phyloP scores from a whole-genome alignment of 2,888 invertebrate genomes.

The Blastobasis lacticolella region DNA sequence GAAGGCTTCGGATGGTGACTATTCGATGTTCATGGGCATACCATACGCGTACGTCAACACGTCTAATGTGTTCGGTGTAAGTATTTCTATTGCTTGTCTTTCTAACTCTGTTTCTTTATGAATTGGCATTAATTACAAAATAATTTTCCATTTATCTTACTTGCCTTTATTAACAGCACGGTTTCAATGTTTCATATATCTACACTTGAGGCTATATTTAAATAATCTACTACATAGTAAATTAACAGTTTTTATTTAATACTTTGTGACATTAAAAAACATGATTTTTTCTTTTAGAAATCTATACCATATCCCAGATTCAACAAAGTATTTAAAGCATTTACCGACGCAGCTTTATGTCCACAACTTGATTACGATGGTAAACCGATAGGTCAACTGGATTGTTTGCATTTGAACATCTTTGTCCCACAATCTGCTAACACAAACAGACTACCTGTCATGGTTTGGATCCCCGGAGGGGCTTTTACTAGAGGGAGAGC shows the following conservation, averaged over 20 bases:
- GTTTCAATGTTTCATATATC: no score
- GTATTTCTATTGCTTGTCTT: conserved; percentile 4
- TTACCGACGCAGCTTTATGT: conserved; percentile 28
- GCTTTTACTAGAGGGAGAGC: conserved; percentile 11
- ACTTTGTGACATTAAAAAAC: no score
- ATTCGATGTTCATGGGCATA: conserved; percentile 32
- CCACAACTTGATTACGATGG: conserved; percentile 27
- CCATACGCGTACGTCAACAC: conserved; percentile 28
- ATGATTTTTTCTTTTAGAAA: neutral
- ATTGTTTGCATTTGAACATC: conserved; percentile 28
- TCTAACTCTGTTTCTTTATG: neutral
- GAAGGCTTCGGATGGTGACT: conserved; percentile 25
- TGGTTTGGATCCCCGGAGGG: conserved; percentile 21
- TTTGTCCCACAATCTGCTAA: conserved; percentile 16
- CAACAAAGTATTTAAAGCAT: conserved; percentile 23
- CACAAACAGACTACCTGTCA: conserved; percentile 12
- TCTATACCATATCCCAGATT: conserved; percentile 13
- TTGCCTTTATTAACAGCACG: no score
- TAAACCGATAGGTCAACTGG: conserved; percentile 20
- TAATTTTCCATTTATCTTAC: neutral
- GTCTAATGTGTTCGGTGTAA: conserved; percentile 34
- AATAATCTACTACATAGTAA: no score
- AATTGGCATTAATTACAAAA: neutral
- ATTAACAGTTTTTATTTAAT: no score
- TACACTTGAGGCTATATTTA: no score